Evolutionary conservation across 2,113 vertebrate species (phyloP).

Genomic region (Nestor notabilis): DNA sequence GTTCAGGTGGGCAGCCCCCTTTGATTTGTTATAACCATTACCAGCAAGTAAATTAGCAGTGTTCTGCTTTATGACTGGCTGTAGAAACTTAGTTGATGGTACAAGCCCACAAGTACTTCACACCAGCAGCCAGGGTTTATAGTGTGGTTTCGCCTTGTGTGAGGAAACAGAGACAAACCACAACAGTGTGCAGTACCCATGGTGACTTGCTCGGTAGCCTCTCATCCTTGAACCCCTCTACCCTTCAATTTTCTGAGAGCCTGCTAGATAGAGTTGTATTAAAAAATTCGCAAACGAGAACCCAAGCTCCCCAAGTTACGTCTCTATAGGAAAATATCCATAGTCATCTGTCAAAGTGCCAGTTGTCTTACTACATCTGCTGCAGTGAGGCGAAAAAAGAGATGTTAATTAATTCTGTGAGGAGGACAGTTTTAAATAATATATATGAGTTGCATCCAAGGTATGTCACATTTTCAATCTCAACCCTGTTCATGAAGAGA

Average conservation of each 20-base stretch:
- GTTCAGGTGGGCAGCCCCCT: neutral
- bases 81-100: conserved; percentile 73
- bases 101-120: neutral
- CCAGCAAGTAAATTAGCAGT: conserved; percentile 63
- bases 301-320: neutral
- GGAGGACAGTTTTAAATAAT: neutral
- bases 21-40: conserved; percentile 64
- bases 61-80: conserved; percentile 68
- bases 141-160: neutral
- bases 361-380: neutral
- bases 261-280: neutral
- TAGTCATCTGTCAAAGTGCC: neutral
- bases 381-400: neutral
- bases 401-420: neutral
- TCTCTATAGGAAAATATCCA: neutral
- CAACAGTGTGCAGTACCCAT: rapidly evolving
- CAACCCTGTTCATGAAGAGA: neutral
- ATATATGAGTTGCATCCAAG: neutral
- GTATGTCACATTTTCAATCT: neutral
- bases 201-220: neutral
- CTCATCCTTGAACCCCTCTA: neutral
- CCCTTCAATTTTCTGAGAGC: neutral
- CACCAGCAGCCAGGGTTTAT: neutral
- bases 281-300: neutral
- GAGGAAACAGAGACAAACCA: neutral